Percentiles rank a stretch among this genome's conserved stretches.
phyloP scores from a whole-genome alignment of 64 coral and sea anemone species.

The Montipora capricornis region DNA sequence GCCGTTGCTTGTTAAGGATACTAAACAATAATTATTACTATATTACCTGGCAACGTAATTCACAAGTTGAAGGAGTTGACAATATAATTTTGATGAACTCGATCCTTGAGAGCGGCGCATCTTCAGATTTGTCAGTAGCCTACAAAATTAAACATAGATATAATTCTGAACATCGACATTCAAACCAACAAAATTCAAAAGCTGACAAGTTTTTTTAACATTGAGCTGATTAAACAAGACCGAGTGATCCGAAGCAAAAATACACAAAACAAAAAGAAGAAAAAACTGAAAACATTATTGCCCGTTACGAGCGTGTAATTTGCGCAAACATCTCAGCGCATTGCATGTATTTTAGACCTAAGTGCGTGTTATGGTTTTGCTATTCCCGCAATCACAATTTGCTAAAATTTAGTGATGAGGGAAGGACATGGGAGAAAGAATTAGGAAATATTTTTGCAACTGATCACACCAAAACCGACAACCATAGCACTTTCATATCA shows the following conservation, averaged over 20 bases:
- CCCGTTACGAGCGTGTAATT: neutral
- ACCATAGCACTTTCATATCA: too few relatives aligned
- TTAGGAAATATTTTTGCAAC: too few relatives aligned
- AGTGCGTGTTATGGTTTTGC: neutral
- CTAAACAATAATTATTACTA: neutral
- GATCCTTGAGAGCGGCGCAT: constrained; percentile 79
- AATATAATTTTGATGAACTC: constrained; percentile 95
- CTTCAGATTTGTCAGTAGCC: constrained; percentile 81
- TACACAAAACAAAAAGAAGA: neutral
- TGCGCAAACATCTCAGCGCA: neutral
- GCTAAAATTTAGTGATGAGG: too few relatives aligned
- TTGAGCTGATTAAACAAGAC: neutral
- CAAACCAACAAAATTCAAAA: too few relatives aligned
- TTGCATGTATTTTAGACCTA: neutral
- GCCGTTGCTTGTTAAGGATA: too few relatives aligned
- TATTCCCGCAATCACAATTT: too few relatives aligned
- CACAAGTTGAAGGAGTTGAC: constrained; percentile 93
- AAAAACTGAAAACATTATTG: neutral
- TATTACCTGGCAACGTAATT: constrained; percentile 89
- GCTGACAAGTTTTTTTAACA: neutral
- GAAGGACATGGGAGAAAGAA: too few relatives aligned
- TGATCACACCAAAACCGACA: too few relatives aligned
- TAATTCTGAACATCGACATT: neutral
- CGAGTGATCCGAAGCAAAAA: neutral
- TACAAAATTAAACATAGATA: neutral